Evolutionary conservation across 1,140 invertebrate genomes (phyloP).

Genomic region (Aphelinus certus): DNA sequence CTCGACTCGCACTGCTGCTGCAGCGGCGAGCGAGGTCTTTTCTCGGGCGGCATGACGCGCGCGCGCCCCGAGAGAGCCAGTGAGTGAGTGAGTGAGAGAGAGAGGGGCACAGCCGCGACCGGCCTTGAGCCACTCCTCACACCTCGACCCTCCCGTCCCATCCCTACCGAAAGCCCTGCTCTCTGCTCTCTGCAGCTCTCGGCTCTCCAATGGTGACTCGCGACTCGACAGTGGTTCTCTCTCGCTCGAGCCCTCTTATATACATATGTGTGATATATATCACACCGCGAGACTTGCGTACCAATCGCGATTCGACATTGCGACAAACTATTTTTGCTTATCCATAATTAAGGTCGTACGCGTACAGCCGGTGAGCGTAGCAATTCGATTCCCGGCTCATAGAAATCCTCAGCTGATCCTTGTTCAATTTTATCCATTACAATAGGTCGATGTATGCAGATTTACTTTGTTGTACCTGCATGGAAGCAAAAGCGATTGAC

Average conservation of each 20-base stretch:
- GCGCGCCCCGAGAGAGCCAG: background rate
- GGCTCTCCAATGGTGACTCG: constrained; percentile 8
- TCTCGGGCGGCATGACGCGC: too few relatives aligned
- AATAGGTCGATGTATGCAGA: too few relatives aligned
- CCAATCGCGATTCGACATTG: background rate
- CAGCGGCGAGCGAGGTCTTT: too few relatives aligned
- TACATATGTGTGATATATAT: background rate
- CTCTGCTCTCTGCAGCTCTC: constrained; percentile 5
- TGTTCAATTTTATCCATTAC: too few relatives aligned
- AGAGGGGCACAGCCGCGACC: constrained; percentile 51
- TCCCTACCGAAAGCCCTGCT: constrained; percentile 40
- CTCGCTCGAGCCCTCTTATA: background rate
- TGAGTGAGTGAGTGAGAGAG: constrained; percentile 28
- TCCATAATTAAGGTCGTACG: too few relatives aligned
- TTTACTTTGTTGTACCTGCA: too few relatives aligned
- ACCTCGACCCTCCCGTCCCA: constrained; percentile 41
- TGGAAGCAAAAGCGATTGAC: too few relatives aligned
- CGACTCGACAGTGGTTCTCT: constrained; percentile 31
- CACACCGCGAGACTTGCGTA: background rate
- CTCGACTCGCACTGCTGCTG: too few relatives aligned
- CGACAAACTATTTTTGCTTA: too few relatives aligned
- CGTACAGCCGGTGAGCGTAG: too few relatives aligned
- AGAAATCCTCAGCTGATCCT: too few relatives aligned
- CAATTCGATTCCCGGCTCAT: too few relatives aligned
- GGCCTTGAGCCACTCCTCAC: constrained; percentile 58